Conservation (phyloP, 2,113 vertebrate species). For the Ariopsis seemanni region DNA sequence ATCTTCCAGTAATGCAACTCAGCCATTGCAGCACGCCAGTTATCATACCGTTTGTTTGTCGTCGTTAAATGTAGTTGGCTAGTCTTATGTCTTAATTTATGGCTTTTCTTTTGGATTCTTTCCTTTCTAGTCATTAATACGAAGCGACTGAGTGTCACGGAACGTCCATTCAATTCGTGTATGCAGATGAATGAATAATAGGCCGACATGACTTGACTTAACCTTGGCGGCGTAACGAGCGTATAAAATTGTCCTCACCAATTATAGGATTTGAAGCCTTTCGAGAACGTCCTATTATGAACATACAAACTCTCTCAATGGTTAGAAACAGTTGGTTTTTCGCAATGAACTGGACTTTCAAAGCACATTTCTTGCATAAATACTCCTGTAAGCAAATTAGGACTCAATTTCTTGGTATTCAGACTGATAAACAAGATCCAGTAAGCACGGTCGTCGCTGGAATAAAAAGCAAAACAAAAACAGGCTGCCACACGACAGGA, state of each 20-base stretch:
- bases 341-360: background rate
- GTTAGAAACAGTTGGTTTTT: background rate
- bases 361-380: background rate
- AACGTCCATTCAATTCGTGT: background rate
- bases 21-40: background rate
- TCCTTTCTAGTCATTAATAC: background rate
- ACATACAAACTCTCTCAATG: background rate
- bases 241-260: background rate
- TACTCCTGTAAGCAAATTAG: background rate
- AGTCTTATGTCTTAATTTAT: background rate
- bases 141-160: background rate
- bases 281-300: background rate
- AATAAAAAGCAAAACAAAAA: background rate
- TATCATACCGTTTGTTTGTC: background rate
- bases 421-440: background rate
- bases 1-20: background rate
- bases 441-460: background rate
- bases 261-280: background rate
- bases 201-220: too few species aligned
- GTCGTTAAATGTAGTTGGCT: background rate
- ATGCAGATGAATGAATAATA: too few species aligned
- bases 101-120: background rate
- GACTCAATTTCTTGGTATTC: background rate
- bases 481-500: background rate
- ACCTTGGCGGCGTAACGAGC: too few species aligned